A percentile compares a stretch with the other conserved stretches of the same genome.
These are phyloP conservation scores for Oscheius sp. DNA, from an alignment of 2,888 invertebrate species.

Conservation along the genomic window DNA sequence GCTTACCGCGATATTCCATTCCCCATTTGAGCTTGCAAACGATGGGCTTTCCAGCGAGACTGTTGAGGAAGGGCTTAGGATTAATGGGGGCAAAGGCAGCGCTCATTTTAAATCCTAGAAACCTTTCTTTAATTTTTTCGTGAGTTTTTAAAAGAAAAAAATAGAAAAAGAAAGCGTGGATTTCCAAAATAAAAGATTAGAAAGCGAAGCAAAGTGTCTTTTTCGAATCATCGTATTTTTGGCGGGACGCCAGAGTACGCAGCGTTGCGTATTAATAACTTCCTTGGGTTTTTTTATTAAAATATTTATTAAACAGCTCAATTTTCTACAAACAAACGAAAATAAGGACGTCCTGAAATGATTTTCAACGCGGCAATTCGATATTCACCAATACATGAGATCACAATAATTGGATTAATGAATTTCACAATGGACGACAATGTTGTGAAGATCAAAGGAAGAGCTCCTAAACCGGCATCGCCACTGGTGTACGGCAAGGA, in stretches of 20 bases:
- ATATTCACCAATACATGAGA: slow-evolving; percentile 24
- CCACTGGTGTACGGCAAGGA: slow-evolving; percentile 15
- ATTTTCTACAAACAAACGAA: too few species aligned
- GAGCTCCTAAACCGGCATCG: slow-evolving; percentile 6
- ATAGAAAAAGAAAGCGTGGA: too few species aligned
- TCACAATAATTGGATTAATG: slow-evolving; percentile 20
- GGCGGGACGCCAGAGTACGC: too few species aligned
- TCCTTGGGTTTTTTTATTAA: too few species aligned
- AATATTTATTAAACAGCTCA: too few species aligned
- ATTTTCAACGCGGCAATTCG: slow-evolving; percentile 1
- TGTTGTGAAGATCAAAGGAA: slow-evolving; percentile 1
- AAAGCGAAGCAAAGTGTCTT: slow-evolving; percentile 15
- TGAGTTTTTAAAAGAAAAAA: too few species aligned
- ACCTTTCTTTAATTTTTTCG: too few species aligned
- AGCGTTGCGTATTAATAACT: too few species aligned
- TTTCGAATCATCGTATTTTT: too few species aligned
- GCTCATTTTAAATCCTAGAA: background rate
- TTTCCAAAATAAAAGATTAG: slow-evolving; percentile 36
- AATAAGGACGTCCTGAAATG: background rate
- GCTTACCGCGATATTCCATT: slow-evolving; percentile 89
- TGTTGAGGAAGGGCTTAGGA: slow-evolving; percentile 98
- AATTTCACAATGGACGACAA: slow-evolving; percentile 23
- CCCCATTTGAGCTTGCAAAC: slow-evolving; percentile 99
- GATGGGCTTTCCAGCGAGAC: slow-evolving; percentile 95
- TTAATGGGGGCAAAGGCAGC: slow-evolving; percentile 82